phyloP scores from a whole-genome alignment of 2,888 invertebrate species.

The Mongoloraphidia duomilia region DNA sequence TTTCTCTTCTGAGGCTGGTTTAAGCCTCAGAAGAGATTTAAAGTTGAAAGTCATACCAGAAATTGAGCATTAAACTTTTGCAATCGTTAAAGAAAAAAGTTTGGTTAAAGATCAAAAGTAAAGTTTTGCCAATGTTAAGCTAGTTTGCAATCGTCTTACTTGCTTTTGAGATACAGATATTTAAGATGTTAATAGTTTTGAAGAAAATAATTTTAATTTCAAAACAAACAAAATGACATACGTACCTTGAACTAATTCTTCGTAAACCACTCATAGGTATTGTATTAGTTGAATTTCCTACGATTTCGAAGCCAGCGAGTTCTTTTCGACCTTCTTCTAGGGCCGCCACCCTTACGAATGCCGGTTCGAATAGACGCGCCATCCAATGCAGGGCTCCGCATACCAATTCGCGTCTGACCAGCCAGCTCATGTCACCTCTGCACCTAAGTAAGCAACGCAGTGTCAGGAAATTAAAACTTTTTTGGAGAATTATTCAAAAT shows the following conservation, averaged over 20 bases:
- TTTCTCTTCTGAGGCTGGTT: too few relatives aligned
- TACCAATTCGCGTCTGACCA: constrained; percentile 77
- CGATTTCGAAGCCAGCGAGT: constrained; percentile 19
- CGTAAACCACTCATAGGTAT: constrained; percentile 27
- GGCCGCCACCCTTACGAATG: constrained; percentile 65
- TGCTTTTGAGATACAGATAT: too few relatives aligned
- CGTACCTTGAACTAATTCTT: constrained; percentile 25
- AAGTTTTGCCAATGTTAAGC: too few relatives aligned
- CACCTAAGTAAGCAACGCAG: not conserved
- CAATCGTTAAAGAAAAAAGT: too few relatives aligned
- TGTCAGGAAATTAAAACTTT: not conserved
- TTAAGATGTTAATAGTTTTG: not conserved
- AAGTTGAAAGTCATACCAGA: too few relatives aligned
- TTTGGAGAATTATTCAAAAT: not conserved
- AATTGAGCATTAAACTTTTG: too few relatives aligned
- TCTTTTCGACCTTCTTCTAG: constrained; percentile 39
- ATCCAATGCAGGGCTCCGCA: constrained; percentile 70
- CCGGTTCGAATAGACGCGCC: constrained; percentile 73
- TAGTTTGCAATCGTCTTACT: too few relatives aligned
- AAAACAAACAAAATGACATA: not conserved
- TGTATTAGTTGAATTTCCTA: constrained; percentile 1
- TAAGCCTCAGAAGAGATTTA: too few relatives aligned
- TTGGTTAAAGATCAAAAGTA: too few relatives aligned
- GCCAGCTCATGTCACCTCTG: constrained; percentile 60
- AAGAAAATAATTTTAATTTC: not conserved